Evolutionary conservation across 2,888 invertebrate genomes (phyloP).

Genomic region (Spilarctia lutea): DNA sequence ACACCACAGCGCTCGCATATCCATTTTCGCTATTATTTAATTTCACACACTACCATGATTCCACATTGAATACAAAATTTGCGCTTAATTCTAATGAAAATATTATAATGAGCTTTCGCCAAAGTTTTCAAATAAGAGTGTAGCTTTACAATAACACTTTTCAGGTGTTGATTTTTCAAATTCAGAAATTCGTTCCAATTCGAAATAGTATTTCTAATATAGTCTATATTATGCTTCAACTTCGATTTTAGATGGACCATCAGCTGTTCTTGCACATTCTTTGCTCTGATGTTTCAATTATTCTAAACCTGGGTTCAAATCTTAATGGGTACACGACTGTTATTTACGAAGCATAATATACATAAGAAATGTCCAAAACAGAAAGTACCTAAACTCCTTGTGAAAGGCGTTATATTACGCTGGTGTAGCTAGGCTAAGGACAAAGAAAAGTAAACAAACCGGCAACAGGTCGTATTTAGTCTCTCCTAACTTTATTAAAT

Average conservation of each 20-base stretch:
- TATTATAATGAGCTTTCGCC: neutral
- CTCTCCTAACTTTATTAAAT: neutral
- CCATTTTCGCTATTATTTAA: constrained; percentile 49
- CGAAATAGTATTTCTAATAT: neutral
- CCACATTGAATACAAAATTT: neutral
- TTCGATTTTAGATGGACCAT: neutral
- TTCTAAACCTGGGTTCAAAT: neutral
- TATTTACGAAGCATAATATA: neutral
- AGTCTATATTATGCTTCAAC: no score
- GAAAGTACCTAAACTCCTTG: neutral
- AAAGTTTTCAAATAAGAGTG: neutral
- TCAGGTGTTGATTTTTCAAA: neutral
- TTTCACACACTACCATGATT: constrained; percentile 30
- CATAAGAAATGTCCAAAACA: neutral
- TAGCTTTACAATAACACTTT: neutral
- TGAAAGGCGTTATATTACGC: neutral
- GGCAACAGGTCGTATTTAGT: neutral
- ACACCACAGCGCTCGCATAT: constrained; percentile 54
- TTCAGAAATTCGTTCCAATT: neutral
- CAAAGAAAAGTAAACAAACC: neutral
- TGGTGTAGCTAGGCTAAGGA: neutral
- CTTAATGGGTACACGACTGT: neutral
- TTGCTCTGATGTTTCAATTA: neutral
- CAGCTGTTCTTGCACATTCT: neutral
- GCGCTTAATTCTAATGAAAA: neutral